These are phyloP conservation scores for Babylonia areolata DNA, from an alignment of 1,140 invertebrate genomes.

Conservation along the genomic window DNA sequence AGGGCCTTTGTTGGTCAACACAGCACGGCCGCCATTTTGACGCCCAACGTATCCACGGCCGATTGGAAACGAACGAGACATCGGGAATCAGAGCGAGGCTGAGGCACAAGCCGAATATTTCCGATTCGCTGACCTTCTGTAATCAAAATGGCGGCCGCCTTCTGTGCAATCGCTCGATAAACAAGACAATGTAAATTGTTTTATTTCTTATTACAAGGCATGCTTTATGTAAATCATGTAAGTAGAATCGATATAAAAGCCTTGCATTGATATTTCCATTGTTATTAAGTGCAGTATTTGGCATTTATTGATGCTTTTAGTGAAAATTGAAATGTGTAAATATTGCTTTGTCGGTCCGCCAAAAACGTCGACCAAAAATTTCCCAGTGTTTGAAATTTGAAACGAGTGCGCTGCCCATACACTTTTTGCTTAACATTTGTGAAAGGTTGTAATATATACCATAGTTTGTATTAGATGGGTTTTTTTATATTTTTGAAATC, in stretches of 20 bases:
- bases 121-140: slow-evolving; percentile 37
- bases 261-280: slow-evolving; percentile 5
- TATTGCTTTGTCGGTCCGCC: slow-evolving; percentile 30
- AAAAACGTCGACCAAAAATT: background rate
- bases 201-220: background rate
- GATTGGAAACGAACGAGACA: background rate
- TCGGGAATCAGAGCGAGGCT: slow-evolving; percentile 36
- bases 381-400: slow-evolving; percentile 20
- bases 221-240: slow-evolving; percentile 22
- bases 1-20: background rate
- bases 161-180: slow-evolving; percentile 44
- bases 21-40: slow-evolving; percentile 65
- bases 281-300: background rate
- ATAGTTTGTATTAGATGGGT: too few relatives aligned
- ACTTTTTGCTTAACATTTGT: background rate
- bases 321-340: slow-evolving; percentile 18
- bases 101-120: slow-evolving; percentile 37
- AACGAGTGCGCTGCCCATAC: background rate
- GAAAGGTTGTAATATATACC: background rate
- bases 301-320: background rate
- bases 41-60: slow-evolving; percentile 66
- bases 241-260: background rate
- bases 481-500: too few relatives aligned
- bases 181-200: slow-evolving; percentile 36
- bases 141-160: slow-evolving; percentile 48